Conservation (phyloP, 2,113 vertebrate species). For the Murina feae region DNA sequence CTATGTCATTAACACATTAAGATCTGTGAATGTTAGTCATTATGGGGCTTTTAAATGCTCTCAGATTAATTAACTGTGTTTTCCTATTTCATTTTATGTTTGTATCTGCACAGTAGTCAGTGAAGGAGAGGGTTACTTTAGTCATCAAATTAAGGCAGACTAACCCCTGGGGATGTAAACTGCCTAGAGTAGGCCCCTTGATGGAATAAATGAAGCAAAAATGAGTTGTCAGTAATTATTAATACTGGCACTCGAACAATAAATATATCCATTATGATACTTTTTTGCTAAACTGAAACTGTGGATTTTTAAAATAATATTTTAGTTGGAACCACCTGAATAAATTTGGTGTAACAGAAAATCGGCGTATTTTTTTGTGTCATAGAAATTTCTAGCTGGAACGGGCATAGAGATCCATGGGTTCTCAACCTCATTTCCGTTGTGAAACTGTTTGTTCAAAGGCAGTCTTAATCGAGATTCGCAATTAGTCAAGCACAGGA, state of each 20-base stretch:
- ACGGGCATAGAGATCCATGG: not conserved
- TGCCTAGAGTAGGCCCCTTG: not conserved
- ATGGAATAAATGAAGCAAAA: not conserved
- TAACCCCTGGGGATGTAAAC: not conserved
- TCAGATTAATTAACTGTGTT: conserved; percentile 10
- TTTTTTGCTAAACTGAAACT: not conserved
- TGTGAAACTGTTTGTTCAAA: not conserved
- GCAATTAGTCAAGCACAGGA: not conserved
- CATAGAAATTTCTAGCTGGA: not conserved
- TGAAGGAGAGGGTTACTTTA: not conserved
- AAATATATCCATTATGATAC: not conserved
- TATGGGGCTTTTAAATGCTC: not conserved
- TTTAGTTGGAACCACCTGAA: not conserved
- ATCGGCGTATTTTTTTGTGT: not conserved
- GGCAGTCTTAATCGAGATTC: not conserved
- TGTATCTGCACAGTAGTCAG: not conserved
- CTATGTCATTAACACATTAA: not conserved
- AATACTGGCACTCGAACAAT: not conserved
- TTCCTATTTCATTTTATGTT: conserved; percentile 9
- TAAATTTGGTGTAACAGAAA: not conserved
- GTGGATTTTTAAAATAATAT: not conserved
- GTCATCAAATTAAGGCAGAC: conserved; percentile 13
- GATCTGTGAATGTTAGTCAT: conserved; percentile 8
- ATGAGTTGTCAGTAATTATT: not conserved
- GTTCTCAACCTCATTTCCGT: not conserved